A percentile compares a stretch with the other conserved stretches of the same genome.
These are phyloP conservation scores for Mesorhabditis belari DNA, from an alignment of 2,888 invertebrate genomes.

Conservation along the genomic window DNA sequence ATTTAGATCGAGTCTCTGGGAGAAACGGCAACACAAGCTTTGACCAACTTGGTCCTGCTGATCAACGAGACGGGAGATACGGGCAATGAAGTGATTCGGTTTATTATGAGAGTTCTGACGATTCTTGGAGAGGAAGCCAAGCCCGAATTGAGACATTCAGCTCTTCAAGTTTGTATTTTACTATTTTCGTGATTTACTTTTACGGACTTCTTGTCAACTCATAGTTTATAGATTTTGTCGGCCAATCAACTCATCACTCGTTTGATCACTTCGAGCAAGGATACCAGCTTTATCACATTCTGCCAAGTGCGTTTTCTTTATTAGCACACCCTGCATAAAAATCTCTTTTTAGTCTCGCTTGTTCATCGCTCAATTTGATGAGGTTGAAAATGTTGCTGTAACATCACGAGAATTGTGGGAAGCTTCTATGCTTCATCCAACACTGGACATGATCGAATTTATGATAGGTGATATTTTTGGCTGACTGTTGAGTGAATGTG, in stretches of 20 bases:
- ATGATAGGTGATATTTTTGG: too few species aligned
- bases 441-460: background rate
- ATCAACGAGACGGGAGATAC: constrained; percentile 29
- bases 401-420: constrained; percentile 16
- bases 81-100: constrained; percentile 19
- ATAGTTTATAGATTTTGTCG: constrained; percentile 13
- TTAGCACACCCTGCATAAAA: too few species aligned
- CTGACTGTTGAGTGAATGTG: background rate
- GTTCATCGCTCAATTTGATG: constrained; percentile 18
- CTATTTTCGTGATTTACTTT: background rate
- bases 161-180: constrained; percentile 8
- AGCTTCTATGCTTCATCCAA: constrained; percentile 2
- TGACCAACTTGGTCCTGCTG: constrained; percentile 16
- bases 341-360: constrained; percentile 8
- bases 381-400: constrained; percentile 15
- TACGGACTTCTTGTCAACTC: background rate
- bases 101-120: constrained; percentile 19
- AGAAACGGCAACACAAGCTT: constrained; percentile 4
- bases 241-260: constrained; percentile 27
- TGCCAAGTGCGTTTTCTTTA: too few species aligned
- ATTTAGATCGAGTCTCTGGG: background rate
- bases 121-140: constrained; percentile 11
- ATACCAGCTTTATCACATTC: constrained; percentile 5
- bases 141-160: constrained; percentile 16
- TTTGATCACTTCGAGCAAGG: constrained; percentile 18